Evolutionary conservation across 2,797 vertebrate genomes (phyloP).

Genomic region (Parauchenoglanis punctatus): DNA sequence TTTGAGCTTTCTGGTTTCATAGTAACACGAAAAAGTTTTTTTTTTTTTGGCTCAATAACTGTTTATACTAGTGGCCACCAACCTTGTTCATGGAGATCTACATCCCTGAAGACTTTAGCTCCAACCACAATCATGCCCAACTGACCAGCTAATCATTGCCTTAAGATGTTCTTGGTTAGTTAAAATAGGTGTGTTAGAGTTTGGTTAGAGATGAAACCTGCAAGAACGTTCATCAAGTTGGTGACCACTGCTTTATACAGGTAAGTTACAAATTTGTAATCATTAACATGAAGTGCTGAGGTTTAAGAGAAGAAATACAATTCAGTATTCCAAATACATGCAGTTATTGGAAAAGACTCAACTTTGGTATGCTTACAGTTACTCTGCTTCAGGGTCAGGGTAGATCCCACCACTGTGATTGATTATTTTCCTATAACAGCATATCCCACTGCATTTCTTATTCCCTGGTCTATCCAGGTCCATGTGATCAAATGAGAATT

Average conservation of each 20-base stretch:
- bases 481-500: neutral
- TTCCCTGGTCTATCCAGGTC: neutral
- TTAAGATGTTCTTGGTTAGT: too few species aligned
- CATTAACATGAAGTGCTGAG: neutral
- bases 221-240: too few species aligned
- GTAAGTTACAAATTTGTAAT: neutral
- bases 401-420: neutral
- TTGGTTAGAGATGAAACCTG: too few species aligned
- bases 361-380: neutral
- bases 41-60: neutral
- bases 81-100: too few species aligned
- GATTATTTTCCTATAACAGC: neutral
- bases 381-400: neutral
- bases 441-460: neutral
- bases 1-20: neutral
- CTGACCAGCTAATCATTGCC: too few species aligned
- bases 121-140: too few species aligned
- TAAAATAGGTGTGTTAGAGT: too few species aligned
- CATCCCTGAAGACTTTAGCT: too few species aligned
- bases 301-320: neutral
- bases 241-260: neutral
- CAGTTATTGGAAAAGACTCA: neutral
- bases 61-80: neutral
- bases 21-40: neutral
- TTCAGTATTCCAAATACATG: too few species aligned